Base-by-base conservation (phyloP, 1,140 invertebrate species). In the Druon quercuslanigerum region DNA sequence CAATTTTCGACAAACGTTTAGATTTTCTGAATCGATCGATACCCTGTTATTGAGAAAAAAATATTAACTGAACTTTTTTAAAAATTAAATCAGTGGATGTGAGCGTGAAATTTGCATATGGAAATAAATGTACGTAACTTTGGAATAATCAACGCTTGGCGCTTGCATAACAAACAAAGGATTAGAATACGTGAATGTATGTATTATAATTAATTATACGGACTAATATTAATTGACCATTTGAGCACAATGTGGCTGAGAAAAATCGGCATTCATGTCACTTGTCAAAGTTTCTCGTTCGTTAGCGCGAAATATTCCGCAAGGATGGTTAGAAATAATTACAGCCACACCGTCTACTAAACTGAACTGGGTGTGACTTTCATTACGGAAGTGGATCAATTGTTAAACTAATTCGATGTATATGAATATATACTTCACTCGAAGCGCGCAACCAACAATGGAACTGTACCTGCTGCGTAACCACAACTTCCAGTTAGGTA, bases 381-480 rank as follows among this genome's bases (percentile, higher is more conserved):
- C 60, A 66, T 66, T 66, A 66, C 25, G 40, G 60, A 66, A 66
- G 60, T 66, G 40, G 60, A 66, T 66, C 60, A 66, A 66, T 66
- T 66, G 60, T 66, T 66, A 66, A 66, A 66, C 60, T 66, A 66
- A 66, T 66, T 66, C 40, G 60, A 66, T 40, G n/a, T 66, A 66
- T 66, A 66, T 66, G 25, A 40, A 40, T 16, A 66, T 66, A 40
- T 66, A 66, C 60, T 66, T 66, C 60, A 66, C 60, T 40, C 60
- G 25, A 40, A 66, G 60, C n/a, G 20, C 60, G 40, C 46, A 66
- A 14, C 40, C 60, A 66, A 66, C 60, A 66, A 66, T 66, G 60
- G 60, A 66, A 66, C 25, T 40, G 60, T 66, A 66, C 33, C 60
- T 66, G 60, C 60, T 66, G 60, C 60, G 60, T 66, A 66, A 66